Percentiles rank a stretch among this genome's conserved stretches.
These are phyloP conservation scores for Protophormia terraenovae DNA, from an alignment of 2,888 invertebrate genomes.

Conservation along the genomic window DNA sequence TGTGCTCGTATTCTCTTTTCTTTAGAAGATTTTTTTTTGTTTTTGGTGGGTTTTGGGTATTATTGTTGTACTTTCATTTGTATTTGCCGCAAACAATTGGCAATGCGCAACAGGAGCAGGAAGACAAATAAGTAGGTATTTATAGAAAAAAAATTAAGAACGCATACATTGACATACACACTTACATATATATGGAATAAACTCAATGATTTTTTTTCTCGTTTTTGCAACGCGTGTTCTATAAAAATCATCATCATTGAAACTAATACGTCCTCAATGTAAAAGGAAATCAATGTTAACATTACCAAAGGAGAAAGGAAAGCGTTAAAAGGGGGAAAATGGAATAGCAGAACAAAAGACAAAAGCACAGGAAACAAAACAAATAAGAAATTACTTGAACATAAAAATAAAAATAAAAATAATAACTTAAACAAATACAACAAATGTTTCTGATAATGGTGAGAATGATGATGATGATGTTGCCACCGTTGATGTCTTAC, in stretches of 20 bases:
- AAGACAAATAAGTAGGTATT: slow-evolving; percentile 66
- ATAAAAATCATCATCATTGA: slow-evolving; percentile 56
- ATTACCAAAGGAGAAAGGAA: slow-evolving; percentile 13
- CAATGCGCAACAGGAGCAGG: slow-evolving; percentile 68
- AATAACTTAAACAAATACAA: slow-evolving; percentile 51
- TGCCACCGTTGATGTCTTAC: slow-evolving; percentile 23
- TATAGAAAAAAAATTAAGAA: slow-evolving; percentile 44
- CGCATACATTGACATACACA: slow-evolving; percentile 9
- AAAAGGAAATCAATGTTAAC: slow-evolving; percentile 50
- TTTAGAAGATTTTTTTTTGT: slow-evolving; percentile 14
- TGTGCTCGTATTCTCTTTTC: slow-evolving; percentile 71
- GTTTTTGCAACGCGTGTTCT: slow-evolving; percentile 53
- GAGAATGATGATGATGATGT: slow-evolving; percentile 1
- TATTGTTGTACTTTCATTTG: slow-evolving; percentile 52
- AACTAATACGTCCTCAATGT: slow-evolving; percentile 49
- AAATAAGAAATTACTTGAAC: slow-evolving; percentile 47
- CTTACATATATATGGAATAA: not conserved
- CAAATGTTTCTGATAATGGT: slow-evolving; percentile 32
- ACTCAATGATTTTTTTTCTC: too few relatives aligned
- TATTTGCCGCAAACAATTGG: slow-evolving; percentile 68
- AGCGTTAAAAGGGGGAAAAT: not conserved
- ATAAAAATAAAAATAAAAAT: slow-evolving; percentile 46
- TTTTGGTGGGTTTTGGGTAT: slow-evolving; percentile 52
- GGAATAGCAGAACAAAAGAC: slow-evolving; percentile 27
- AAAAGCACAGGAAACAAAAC: slow-evolving; percentile 56